These are phyloP conservation scores for Drosophila pullipes DNA, from an alignment of 2,888 invertebrate species.

Conservation along the genomic window DNA sequence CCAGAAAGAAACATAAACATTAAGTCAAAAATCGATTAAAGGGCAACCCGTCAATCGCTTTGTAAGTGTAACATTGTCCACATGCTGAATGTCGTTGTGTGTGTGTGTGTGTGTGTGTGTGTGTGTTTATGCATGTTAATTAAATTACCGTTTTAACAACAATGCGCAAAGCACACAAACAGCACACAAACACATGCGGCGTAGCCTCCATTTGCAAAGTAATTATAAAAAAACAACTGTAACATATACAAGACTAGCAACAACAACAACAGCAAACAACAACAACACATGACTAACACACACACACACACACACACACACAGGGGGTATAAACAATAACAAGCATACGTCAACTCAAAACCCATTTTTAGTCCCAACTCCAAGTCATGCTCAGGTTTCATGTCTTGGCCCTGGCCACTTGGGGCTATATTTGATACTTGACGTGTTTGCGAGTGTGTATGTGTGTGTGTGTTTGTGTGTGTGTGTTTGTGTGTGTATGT, in stretches of 20 bases:
- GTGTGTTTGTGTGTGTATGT: conserved; percentile 25
- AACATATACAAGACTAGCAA: conserved; percentile 43
- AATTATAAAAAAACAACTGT: conserved; percentile 72
- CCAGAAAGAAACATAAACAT: conserved; percentile 7
- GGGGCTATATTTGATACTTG: conserved; percentile 34
- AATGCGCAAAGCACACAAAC: conserved; percentile 48
- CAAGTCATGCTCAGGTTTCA: conserved; percentile 25
- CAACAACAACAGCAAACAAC: conserved; percentile 28
- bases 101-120: conserved; percentile 28
- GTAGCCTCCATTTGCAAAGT: conserved; percentile 63
- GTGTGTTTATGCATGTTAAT: conserved; percentile 67
- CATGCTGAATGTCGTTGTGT: background rate
- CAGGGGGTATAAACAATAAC: conserved; percentile 14
- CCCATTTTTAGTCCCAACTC: conserved; percentile 41
- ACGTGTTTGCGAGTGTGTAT: background rate
- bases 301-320: conserved; percentile 3
- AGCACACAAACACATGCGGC: conserved; percentile 32
- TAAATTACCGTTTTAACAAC: conserved; percentile 73
- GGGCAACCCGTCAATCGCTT: conserved; percentile 40
- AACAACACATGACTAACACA: background rate
- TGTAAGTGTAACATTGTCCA: conserved; percentile 60
- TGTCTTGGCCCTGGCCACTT: conserved; percentile 57
- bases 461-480: conserved; percentile 11
- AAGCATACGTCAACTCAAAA: conserved; percentile 46
- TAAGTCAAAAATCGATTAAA: conserved; percentile 59